Evolutionary conservation across 2,113 vertebrate species (phyloP), one percentile per base, ranked within the genome.

Genomic region (Oostethus manadensis): DNA sequence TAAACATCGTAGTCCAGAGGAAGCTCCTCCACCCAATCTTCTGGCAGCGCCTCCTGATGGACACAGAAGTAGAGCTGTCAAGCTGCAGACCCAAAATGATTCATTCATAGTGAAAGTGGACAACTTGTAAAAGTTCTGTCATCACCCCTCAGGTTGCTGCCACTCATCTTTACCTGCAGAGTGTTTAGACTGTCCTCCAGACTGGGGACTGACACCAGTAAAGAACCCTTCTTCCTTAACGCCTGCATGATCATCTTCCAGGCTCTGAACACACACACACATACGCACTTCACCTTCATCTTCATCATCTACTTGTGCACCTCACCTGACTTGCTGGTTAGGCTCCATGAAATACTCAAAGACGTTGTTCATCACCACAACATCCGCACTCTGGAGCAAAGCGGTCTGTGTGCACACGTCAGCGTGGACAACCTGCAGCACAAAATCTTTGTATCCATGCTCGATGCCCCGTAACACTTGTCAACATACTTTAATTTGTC

Each of bases 351-450:
- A 98, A 81, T 92, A 98, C 88, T 98, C 93, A 33, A 97, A 98
- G 62, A 97, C 94, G 66, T 98, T 97, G 90, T 97, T 97, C 93
- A 98, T 93, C 75, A 97, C 79, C 76, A 97, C 74, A 73, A 96
- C 88, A 70, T 97, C 94, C 48, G 94, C 83, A 51, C 84, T 87
- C 66, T 93, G 90, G 73, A 98, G 89, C 71, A 97, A 89, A 38
- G 70, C 67, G 18, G 84, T 72, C 64, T 96, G 94, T 49, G 88
- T 89, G 80, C 92, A 88, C 58, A 98, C 86, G 63, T 98, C 91
- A 76, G 91, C 86, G 10, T 94, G 91, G 78, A 94, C 62, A 46
- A 97, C 93, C 95, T 98, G 79, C 56, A 66, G 64, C 63, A 75
- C 7, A 40, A 17, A 21, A 38, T 11, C 10, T 11, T 38, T 38